phyloP scores from a whole-genome alignment of 2,888 invertebrate species.

The Phyllotreta cruciferae region DNA sequence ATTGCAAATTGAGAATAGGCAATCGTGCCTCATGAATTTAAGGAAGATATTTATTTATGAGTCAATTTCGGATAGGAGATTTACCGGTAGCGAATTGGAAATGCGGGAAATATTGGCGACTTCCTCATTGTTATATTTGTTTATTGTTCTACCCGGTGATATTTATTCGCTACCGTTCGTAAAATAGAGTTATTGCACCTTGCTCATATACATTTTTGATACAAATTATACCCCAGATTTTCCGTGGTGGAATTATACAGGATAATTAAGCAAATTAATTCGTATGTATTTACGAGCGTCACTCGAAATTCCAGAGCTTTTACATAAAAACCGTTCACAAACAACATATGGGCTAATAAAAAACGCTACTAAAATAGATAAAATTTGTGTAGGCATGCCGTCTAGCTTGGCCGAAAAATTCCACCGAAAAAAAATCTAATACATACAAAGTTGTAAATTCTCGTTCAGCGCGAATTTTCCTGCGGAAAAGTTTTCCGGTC shows the following conservation, averaged over 20 bases:
- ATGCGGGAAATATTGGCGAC: constrained; percentile 16
- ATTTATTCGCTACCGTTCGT: constrained; percentile 4
- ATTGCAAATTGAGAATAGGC: constrained; percentile 26
- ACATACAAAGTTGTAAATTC: constrained; percentile 22
- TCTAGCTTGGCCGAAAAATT: constrained; percentile 9
- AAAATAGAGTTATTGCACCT: no score
- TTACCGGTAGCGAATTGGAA: constrained; percentile 26
- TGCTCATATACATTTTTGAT: no score
- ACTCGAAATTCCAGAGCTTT: no score
- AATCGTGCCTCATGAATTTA: constrained; percentile 20
- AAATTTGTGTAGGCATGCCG: constrained; percentile 17
- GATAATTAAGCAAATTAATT: no score
- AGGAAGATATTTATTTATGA: constrained; percentile 15
- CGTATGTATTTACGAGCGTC: no score
- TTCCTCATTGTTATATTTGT: constrained; percentile 16
- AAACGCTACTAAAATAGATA: background rate
- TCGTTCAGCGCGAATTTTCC: constrained; percentile 3
- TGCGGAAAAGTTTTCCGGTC: no score
- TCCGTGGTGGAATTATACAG: no score
- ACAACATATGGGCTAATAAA: no score
- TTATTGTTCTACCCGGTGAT: no score
- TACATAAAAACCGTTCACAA: no score
- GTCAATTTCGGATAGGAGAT: constrained; percentile 22
- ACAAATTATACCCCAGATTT: background rate
- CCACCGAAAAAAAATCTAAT: constrained; percentile 14